Conservation (phyloP, 2,888 invertebrate species). For the Himalopsyche tibetana region DNA sequence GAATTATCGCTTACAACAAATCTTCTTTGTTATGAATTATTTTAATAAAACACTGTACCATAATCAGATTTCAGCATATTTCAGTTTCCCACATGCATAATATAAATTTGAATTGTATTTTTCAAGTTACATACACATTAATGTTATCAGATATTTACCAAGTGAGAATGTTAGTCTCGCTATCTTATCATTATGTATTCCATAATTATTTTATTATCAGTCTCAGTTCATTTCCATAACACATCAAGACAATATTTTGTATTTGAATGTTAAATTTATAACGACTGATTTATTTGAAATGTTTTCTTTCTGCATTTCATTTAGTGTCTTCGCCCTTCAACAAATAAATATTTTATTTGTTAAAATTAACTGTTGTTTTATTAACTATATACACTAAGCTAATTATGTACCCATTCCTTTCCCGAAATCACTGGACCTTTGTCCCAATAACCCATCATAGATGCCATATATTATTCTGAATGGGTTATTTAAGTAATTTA, state of each 20-base stretch:
- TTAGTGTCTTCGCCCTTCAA: slow-evolving; percentile 41
- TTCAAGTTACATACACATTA: neutral
- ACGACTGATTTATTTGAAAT: slow-evolving; percentile 24
- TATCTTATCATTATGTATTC: slow-evolving; percentile 13
- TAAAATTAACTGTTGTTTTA: slow-evolving; percentile 37
- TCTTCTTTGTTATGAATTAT: no score
- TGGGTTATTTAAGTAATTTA: no score
- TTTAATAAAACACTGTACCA: neutral
- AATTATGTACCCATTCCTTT: no score
- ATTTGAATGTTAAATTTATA: slow-evolving; percentile 4
- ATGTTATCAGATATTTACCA: slow-evolving; percentile 17
- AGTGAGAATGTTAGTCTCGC: neutral
- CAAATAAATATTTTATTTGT: slow-evolving; percentile 61
- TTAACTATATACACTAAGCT: neutral
- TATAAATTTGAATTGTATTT: neutral
- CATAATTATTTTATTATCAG: slow-evolving; percentile 4
- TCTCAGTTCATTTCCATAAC: slow-evolving; percentile 2
- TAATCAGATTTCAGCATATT: neutral
- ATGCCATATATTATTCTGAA: no score
- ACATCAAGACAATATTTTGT: slow-evolving; percentile 20
- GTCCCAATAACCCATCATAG: no score
- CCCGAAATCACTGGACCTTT: no score
- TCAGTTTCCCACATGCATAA: neutral
- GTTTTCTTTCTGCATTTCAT: slow-evolving; percentile 30
- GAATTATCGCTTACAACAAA: no score